These are phyloP conservation scores for Sesamia nonagrioides DNA, from an alignment of 1,140 invertebrate species.

Conservation along the genomic window DNA sequence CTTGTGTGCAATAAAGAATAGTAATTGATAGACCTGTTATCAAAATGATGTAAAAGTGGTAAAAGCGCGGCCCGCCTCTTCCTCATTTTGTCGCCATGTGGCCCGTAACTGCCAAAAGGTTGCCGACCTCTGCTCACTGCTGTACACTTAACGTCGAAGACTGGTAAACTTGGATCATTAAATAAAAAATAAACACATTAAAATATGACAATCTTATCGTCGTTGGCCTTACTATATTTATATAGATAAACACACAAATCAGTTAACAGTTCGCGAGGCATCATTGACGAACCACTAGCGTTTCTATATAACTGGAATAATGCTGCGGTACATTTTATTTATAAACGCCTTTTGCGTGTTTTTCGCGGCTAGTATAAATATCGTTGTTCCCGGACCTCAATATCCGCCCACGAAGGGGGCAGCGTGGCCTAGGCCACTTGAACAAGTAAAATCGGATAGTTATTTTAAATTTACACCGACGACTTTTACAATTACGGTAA, in stretches of 20 bases:
- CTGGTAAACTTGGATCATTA: too few relatives aligned
- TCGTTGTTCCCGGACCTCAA: slow-evolving; percentile 74
- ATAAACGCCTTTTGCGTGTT: slow-evolving; percentile 55
- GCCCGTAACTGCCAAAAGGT: too few relatives aligned
- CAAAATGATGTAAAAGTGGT: too few relatives aligned
- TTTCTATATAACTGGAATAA: slow-evolving; percentile 35
- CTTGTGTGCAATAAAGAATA: too few relatives aligned
- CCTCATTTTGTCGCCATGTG: too few relatives aligned
- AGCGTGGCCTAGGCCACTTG: slow-evolving; percentile 87
- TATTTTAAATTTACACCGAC: slow-evolving; percentile 71
- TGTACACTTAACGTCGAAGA: too few relatives aligned
- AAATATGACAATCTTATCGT: too few relatives aligned
- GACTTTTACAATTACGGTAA: slow-evolving; percentile 83
- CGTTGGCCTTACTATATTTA: not conserved
- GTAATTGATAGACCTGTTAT: too few relatives aligned
- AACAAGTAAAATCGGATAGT: slow-evolving; percentile 68
- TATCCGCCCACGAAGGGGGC: slow-evolving; percentile 85
- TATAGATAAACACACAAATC: slow-evolving; percentile 8
- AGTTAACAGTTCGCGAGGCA: not conserved
- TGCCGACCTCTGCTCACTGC: too few relatives aligned
- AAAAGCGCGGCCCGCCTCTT: too few relatives aligned
- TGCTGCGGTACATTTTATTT: slow-evolving; percentile 54
- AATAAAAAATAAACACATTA: too few relatives aligned
- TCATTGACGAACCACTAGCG: not conserved
- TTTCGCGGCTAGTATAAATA: slow-evolving; percentile 55